Evolutionary conservation across 1,140 invertebrate species (phyloP), one percentile per base, ranked within the genome.

Genomic region (Trialeurodes vaporariorum): DNA sequence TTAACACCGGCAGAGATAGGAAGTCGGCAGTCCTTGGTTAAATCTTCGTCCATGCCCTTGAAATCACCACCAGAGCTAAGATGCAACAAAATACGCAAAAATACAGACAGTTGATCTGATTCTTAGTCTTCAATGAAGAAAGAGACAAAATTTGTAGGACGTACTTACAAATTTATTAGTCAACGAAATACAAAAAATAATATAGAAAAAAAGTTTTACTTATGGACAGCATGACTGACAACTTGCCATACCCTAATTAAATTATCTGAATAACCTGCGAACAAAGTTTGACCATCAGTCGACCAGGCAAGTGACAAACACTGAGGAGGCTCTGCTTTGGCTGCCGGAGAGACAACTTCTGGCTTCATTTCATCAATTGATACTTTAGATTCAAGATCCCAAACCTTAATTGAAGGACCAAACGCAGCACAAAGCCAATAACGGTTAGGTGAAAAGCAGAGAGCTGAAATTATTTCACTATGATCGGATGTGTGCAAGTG

Each of bases 371-470:
- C 97, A 81, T 99, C 96, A 73, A 99, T 95, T 86, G 98, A 94
- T 79, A 97, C 93, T 83, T 99, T 99, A 80, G 93, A 95, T 83
- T 99, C 97, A 77, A 99, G 84, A 85, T 99, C 97, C 97, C 98
- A 99, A 77, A 99, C 98, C 82, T 98, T 98, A 77, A 99, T 98
- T 72, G 89, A 92, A 67, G 96, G 93, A 74, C 98, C 98, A 77
- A 93, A 98, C n/a, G 98, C 98, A 76, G 96, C 98, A 82, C 98
- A 99, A 21, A 99, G 85, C 98, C 98, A 99, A 78, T 99, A 99
- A 78, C 98, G 89, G 82, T 99, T 99, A 63, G 98, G 98, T 73
- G 94, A 98, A 87, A 99, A 99, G 86, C 94, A 96, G 71, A 99
- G 82, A 9, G 96, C 91, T 75, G 96, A 98, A 80, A 99, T 98